Evolutionary conservation across 2,797 vertebrate species (phyloP).

Genomic region (Meriones psammophilus): DNA sequence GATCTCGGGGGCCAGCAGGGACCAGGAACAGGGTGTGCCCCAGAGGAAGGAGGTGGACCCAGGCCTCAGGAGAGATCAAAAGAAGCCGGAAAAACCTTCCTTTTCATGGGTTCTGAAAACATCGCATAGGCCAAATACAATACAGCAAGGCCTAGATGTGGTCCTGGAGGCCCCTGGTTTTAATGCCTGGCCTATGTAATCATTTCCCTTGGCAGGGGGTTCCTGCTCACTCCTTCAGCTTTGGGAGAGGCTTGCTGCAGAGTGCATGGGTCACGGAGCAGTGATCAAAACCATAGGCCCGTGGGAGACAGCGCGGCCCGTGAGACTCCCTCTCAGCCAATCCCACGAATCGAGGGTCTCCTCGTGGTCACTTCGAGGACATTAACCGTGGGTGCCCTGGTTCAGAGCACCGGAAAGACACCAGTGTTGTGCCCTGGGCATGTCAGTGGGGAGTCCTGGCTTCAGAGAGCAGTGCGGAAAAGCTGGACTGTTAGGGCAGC

Average conservation of each 20-base stretch:
- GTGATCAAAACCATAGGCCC: neutral
- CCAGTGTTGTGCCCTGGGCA: neutral
- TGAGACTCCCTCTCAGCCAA: rapidly evolving
- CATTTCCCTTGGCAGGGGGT: neutral
- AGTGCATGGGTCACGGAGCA: neutral
- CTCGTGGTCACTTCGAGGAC: neutral
- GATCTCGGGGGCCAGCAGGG: neutral
- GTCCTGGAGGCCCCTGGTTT: slow-evolving; percentile 4
- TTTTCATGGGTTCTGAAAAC: slow-evolving; percentile 66
- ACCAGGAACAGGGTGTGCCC: slow-evolving; percentile 59
- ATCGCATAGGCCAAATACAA: slow-evolving; percentile 65
- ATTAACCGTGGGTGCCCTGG: neutral
- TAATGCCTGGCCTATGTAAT: neutral
- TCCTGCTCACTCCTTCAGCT: neutral
- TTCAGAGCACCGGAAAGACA: neutral
- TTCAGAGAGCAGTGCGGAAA: neutral
- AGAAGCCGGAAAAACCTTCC: slow-evolving; percentile 71
- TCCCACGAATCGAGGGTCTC: neutral
- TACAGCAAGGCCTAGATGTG: neutral
- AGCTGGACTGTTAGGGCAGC: neutral
- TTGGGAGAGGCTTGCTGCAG: neutral
- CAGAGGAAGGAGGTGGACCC: slow-evolving; percentile 76
- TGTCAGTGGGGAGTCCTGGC: neutral
- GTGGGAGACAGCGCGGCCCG: rapidly evolving
- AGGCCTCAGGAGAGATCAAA: slow-evolving; percentile 74